Percentiles rank a stretch among this genome's conserved stretches.
Evolutionary conservation across 2,113 vertebrate species (phyloP).

Genomic region (Uropsilus gracilis): DNA sequence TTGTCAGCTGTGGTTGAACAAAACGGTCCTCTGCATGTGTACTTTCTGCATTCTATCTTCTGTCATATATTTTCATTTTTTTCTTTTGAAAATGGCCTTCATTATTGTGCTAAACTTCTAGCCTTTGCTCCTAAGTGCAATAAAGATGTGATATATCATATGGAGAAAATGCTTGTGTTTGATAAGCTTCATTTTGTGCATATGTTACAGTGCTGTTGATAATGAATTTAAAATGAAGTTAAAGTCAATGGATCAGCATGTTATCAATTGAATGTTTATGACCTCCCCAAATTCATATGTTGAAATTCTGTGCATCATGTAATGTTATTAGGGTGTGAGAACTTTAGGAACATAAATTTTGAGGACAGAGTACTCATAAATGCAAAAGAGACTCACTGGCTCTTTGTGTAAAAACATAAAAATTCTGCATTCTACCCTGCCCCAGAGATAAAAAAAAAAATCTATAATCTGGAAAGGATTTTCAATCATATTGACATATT

Average conservation of each 20-base stretch:
- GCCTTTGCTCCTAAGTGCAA: neutral
- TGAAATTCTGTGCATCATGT: neutral
- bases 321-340: neutral
- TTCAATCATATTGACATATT: neutral
- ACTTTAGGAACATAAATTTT: neutral
- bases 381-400: neutral
- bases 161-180: neutral
- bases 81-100: neutral
- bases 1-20: neutral
- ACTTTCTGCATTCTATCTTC: neutral
- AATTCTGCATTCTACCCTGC: too few relatives aligned
- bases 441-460: too few relatives aligned
- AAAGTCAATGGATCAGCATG: neutral
- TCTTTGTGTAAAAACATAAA: neutral
- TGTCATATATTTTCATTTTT: neutral
- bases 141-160: neutral
- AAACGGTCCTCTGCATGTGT: neutral
- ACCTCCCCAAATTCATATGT: neutral
- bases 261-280: neutral
- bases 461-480: neutral
- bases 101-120: neutral
- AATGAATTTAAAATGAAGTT: too few relatives aligned
- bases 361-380: neutral
- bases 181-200: neutral
- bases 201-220: neutral